A percentile compares a stretch with the other conserved stretches of the same genome.
Conservation (phyloP, 2,797 vertebrate species). For the Lemur catta region DNA sequence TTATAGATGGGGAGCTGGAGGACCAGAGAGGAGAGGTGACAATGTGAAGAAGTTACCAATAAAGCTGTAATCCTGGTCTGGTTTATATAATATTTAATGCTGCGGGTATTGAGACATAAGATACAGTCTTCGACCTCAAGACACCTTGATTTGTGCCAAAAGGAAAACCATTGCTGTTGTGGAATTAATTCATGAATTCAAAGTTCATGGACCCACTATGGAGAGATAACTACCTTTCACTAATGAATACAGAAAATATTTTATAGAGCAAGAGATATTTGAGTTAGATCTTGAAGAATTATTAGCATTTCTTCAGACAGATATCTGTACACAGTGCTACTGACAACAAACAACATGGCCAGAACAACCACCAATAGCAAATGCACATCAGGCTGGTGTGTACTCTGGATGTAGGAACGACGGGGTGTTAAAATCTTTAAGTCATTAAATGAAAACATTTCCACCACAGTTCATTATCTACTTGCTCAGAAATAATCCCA, state of each 20-base stretch:
- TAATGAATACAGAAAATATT: not conserved
- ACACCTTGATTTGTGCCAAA: not conserved
- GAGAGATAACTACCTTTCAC: not conserved
- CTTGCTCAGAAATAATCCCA: not conserved
- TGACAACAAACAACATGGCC: not conserved
- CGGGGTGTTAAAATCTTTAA: not conserved
- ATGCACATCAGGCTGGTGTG: not conserved
- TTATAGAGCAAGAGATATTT: not conserved
- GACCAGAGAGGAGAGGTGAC: not conserved
- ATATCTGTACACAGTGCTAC: not conserved
- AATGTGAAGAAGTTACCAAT: not conserved
- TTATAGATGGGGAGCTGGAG: not conserved
- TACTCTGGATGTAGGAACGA: not conserved
- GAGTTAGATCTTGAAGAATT: not conserved
- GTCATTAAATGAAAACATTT: slow-evolving; percentile 23
- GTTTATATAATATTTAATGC: not conserved
- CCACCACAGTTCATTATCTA: not conserved
- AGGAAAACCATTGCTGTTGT: not conserved
- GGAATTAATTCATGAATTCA: not conserved
- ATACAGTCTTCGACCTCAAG: not conserved
- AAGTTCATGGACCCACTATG: not conserved
- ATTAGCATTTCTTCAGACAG: not conserved
- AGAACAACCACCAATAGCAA: not conserved
- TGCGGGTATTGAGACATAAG: not conserved
- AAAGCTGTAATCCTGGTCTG: not conserved